Base-by-base conservation (phyloP, 2,113 vertebrate genomes). In the Barbus barbus region DNA sequence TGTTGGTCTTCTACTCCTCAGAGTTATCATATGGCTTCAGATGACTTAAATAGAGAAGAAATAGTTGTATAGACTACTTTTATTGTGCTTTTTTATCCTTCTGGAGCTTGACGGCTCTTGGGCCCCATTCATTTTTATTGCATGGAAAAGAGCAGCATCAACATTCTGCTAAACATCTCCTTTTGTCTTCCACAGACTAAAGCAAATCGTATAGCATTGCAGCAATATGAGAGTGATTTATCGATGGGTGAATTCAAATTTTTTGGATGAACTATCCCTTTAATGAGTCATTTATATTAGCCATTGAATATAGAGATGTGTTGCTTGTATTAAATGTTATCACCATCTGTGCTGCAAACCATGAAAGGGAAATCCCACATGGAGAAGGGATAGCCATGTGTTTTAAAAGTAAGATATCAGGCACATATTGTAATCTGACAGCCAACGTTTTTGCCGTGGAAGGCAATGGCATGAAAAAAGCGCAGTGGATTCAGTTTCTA, bases 331-430 rank as follows among this genome's bases (percentile, higher is more conserved):
- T 74, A 46, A 78, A 74, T 83, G 44, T n/a, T 51, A 63, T 82
- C 74, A 28, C 26, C 63, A 38, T 79, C 28, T 22, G 16, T 28
- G 51, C 24, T 60, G 16, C 51, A 75, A 53, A 53, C 41, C 41
- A 44, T 76, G 67, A 83, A 85, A 48, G 65, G 44, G 58, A 80
- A 81, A 44, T 58, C 69, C 71, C 33, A 28, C 44, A 8, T 41
- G 41, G 71, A 20, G 28, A 74, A 20, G n/a, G 56, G 46, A 58
- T 22, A 3, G 26, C 36, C 36, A 22, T 65, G 38, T 31, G 78
- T 78, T 78, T 73, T 2, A 83, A 44, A 51, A 69, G 48, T 20
- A 38, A 31, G 13, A 80, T 53, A 83, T 80, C 67, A 79, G 36
- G 22, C 11, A 24, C 33, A 56, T 48, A 26, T 82, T 76, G 36